Conservation (phyloP, 2,797 vertebrate genomes). For the Peromyscus eremicus region DNA sequence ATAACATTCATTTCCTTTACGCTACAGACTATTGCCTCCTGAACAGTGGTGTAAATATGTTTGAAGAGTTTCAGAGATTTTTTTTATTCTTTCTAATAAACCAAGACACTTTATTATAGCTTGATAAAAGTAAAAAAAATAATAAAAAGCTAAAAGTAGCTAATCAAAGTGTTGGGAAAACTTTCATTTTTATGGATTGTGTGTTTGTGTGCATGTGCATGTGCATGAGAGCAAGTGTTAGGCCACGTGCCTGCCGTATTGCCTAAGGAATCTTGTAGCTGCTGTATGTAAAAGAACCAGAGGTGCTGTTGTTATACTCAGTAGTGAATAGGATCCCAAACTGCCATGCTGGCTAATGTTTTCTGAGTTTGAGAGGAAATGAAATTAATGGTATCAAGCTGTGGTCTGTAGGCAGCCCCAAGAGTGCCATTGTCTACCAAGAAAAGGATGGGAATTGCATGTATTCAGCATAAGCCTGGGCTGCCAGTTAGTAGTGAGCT, state of each 20-base stretch:
- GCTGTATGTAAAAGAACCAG: neutral
- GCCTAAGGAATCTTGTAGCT: conserved; percentile 40
- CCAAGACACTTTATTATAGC: conserved; percentile 35
- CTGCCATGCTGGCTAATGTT: neutral
- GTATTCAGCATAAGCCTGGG: neutral
- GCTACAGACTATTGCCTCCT: neutral
- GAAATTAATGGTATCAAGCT: neutral
- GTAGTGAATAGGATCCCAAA: neutral
- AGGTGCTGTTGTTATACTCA: conserved; percentile 2
- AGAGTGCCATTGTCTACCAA: neutral
- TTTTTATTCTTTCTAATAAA: conserved; percentile 55
- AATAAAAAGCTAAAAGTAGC: neutral
- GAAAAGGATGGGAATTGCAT: neutral
- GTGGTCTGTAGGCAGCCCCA: neutral
- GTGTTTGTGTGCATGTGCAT: too few relatives aligned
- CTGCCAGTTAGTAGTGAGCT: conserved; percentile 40
- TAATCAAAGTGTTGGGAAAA: neutral
- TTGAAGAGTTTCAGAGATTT: conserved; percentile 3
- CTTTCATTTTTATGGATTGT: neutral
- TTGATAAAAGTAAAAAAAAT: neutral
- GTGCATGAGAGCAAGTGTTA: neutral
- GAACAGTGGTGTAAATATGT: neutral
- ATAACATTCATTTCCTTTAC: neutral
- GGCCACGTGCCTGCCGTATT: neutral
- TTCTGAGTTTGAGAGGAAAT: conserved; percentile 41